Base-by-base conservation (phyloP, 2,797 vertebrate genomes). In the Hipposideros larvatus region DNA sequence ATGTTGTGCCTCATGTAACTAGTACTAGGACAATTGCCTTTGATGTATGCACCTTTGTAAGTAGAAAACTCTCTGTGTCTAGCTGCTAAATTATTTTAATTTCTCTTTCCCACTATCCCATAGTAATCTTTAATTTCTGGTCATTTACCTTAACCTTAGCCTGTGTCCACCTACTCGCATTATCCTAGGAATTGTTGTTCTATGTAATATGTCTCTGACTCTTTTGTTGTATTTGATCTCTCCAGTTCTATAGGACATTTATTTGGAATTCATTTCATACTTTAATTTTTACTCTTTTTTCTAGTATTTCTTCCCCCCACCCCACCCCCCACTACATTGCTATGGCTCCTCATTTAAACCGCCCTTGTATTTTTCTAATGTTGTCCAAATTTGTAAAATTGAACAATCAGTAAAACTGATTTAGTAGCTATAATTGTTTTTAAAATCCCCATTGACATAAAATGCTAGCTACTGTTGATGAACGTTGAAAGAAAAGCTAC, bases 401-500 rank as follows among this genome's bases (percentile, higher is more conserved):
- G 80, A 87, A 88, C 83, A 73, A 87, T 90, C 77, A 26, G 70
- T 77, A 90, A 87, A 95, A 92, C 71, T 71, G 28, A 95, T 37
- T 37, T 37, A 37, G 79, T 46, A 84, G 26, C 94, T 75, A 3
- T 57, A 77, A 92, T 71, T 65, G 96, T 90, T 95, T 77, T 46
- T 34, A 82, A 92, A 63, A 61, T 26, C 71, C 80, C 90, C 84
- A 26, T 8, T 68, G 87, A 87, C 80, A 18, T 37, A 59, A 90
- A 96, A 84, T 34, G 79, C 75, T 90, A 59, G 51, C 77, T 95
- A 80, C 68, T 82, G 74, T 55, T 46, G 84, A 92, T 31, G 86
- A 90, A 34, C 28, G 0, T 41, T 89, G 71, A 26, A 84, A 95
- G 92, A 79, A 92, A 96, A 94, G 73, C 94, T 96, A 70, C 95